Base-by-base conservation (phyloP, 2,797 vertebrate genomes). In the Tadarida brasiliensis region DNA sequence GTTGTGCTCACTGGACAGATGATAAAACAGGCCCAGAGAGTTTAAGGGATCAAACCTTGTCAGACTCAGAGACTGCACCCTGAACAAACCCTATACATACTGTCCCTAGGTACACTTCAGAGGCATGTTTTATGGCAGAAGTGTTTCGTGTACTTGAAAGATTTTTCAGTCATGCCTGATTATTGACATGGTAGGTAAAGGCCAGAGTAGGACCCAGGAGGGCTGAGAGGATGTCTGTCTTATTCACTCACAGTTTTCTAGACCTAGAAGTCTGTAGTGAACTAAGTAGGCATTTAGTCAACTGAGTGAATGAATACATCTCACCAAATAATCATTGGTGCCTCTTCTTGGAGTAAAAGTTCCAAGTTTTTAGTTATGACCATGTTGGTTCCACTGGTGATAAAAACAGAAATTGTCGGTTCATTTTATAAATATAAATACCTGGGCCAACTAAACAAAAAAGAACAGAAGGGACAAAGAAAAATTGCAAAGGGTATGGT, bases 1-100 rank as follows among this genome's bases (percentile, higher is more conserved):
- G 57, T 65, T 76, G 22, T 65, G 28, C 15, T 9, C 33, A 82
- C 28, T n/a, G 61, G 35, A 70, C 9, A 88, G 35, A 67, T 49
- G 59, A 95, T 54, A 57, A 97, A 73, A 87, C 16, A 96, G 12
- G 26, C n/a, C 33, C 26, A 57, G 70, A 67, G 5, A 82, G 16
- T 51, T 56, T 90, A 39, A 88, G 39, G 57, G 33, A 80, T 74
- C 33, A 91, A 59, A 86, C 4, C 24, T 54, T 54, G 28, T 59
- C 54, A 22, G 11, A 14, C 10, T 81, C 57, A 65, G 8, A n/a
- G 47, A 85, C 24, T 1, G 78, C 2, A 65, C 19, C 57, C 20
- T 63, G n/a, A 73, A 71, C 30, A 76, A 12, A 30, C 17, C n/a
- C 19, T 95, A 5, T 83, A 39, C 8, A 11, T 73, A 57, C 6